Evolutionary conservation across 2,888 invertebrate species (phyloP).

Genomic region (Margaritifera margaritifera): DNA sequence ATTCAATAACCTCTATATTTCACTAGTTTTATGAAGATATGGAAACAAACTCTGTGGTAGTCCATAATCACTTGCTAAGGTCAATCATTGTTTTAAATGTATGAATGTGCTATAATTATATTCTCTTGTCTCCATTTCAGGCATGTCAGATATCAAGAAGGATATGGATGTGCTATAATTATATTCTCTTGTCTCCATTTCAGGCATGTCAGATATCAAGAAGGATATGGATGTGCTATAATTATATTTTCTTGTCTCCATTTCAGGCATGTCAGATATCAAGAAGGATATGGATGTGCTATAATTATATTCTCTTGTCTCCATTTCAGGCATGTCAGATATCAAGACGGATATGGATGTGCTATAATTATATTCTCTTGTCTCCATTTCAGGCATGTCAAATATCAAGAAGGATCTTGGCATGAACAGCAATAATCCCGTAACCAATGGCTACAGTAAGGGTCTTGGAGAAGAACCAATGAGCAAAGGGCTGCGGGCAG

Average conservation of each 20-base stretch:
- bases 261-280: slow-evolving; percentile 56
- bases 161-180: too few relatives aligned
- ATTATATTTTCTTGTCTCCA: slow-evolving; percentile 2
- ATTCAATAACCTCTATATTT: too few relatives aligned
- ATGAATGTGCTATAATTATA: neutral
- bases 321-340: slow-evolving; percentile 52
- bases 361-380: neutral
- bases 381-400: slow-evolving; percentile 46
- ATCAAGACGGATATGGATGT: slow-evolving; percentile 37
- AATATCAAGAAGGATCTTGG: slow-evolving; percentile 51
- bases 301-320: slow-evolving; percentile 1
- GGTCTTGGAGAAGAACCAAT: slow-evolving; percentile 56
- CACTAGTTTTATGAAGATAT: too few relatives aligned
- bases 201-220: slow-evolving; percentile 58
- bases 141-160: slow-evolving; percentile 55
- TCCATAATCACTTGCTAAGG: too few relatives aligned
- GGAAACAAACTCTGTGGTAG: too few relatives aligned
- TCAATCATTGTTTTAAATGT: too few relatives aligned
- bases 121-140: slow-evolving; percentile 27
- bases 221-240: too few relatives aligned
- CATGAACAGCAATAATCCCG: slow-evolving; percentile 22
- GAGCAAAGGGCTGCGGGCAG: slow-evolving; percentile 63
- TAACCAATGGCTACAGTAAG: slow-evolving; percentile 47
- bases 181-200: slow-evolving; percentile 5
- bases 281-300: too few relatives aligned